phyloP scores from a whole-genome alignment of 2,888 invertebrate species.

The Lydus trimaculatus region DNA sequence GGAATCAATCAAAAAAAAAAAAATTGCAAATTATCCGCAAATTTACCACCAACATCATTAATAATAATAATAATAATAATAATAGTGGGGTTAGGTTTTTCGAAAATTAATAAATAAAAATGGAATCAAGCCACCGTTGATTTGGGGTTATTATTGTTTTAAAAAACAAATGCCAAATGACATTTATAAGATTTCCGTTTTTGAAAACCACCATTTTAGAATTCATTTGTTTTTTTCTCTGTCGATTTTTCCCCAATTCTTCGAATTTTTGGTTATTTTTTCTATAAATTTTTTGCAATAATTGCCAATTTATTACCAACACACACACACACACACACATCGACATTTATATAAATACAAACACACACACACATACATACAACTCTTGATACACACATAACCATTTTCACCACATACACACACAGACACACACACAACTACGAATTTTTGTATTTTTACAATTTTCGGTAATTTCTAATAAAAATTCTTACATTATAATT shows the following conservation, averaged over 20 bases:
- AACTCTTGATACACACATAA: too few relatives aligned
- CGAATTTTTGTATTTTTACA: too few relatives aligned
- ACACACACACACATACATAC: too few relatives aligned
- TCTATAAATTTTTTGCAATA: too few relatives aligned
- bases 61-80: not conserved
- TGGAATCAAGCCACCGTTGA: not conserved
- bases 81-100: not conserved
- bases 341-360: not conserved
- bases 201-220: not conserved
- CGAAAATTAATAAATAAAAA: not conserved
- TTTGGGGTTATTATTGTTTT: not conserved
- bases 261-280: not conserved
- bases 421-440: not conserved
- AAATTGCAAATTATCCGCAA: conserved; percentile 12
- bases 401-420: too few relatives aligned
- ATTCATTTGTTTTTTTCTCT: not conserved
- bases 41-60: not conserved
- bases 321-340: not conserved
- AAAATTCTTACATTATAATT: conserved; percentile 94
- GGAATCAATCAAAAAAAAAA: conserved; percentile 51
- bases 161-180: not conserved
- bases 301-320: too few relatives aligned
- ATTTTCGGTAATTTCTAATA: conserved; percentile 38
- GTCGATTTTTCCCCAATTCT: not conserved
- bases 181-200: not conserved